phyloP scores from a whole-genome alignment of 2,797 vertebrate species.

The Sebastolobus altivelis region DNA sequence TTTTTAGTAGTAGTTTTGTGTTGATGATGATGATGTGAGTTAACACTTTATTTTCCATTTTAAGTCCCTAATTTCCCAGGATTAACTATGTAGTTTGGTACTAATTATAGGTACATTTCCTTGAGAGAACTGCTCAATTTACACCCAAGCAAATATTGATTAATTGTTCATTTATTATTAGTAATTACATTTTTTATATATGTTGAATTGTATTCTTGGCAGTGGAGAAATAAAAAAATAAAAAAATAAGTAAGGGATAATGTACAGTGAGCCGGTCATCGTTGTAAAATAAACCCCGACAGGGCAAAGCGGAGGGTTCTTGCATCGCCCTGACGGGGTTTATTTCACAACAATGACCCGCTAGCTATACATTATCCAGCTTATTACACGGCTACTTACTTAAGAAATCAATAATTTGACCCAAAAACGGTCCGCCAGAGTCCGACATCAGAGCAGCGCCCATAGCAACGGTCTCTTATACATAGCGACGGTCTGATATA shows the following conservation, averaged over 20 bases:
- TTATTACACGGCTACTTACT: too few relatives aligned
- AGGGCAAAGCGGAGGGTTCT: too few relatives aligned
- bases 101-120: background rate
- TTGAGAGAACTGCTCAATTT: background rate
- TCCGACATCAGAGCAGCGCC: too few relatives aligned
- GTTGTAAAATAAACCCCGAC: too few relatives aligned
- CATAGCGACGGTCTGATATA: too few relatives aligned
- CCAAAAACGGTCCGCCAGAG: too few relatives aligned
- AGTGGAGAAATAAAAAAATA: background rate
- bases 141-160: background rate
- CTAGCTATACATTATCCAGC: too few relatives aligned
- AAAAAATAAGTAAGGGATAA: too few relatives aligned
- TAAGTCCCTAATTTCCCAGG: constrained; percentile 4
- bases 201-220: background rate
- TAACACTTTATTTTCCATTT: constrained; percentile 55
- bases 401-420: too few relatives aligned
- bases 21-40: constrained; percentile 34
- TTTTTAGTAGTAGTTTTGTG: background rate
- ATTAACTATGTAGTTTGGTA: background rate
- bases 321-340: accelerated
- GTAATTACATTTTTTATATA: background rate
- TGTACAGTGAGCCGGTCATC: too few relatives aligned
- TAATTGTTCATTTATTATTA: background rate
- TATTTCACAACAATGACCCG: accelerated
- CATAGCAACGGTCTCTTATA: too few relatives aligned